Percentiles rank a stretch among this genome's conserved stretches.
Conservation (phyloP, 2,888 invertebrate genomes). For the Carcina quercana region DNA sequence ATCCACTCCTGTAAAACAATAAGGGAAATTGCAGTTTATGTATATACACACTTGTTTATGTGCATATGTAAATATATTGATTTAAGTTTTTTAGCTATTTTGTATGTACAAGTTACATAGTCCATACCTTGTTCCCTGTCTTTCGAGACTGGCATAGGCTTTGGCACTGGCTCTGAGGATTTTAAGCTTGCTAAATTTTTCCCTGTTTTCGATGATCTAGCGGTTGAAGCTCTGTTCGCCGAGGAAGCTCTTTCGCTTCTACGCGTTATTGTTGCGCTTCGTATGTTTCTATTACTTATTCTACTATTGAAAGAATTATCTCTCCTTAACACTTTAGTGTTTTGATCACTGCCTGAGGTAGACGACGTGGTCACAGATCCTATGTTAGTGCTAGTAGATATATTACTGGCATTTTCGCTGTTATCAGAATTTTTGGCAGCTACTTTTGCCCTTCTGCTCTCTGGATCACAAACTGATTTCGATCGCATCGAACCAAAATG, state of each 20-base stretch:
- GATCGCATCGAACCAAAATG: constrained; percentile 57
- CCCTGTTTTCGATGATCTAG: constrained; percentile 69
- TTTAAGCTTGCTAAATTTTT: constrained; percentile 64
- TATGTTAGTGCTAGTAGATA: constrained; percentile 56
- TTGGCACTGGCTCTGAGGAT: constrained; percentile 66
- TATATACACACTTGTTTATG: no score
- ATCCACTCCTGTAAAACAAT: constrained; percentile 79
- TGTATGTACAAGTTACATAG: neutral
- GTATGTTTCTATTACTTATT: constrained; percentile 52
- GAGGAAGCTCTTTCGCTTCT: constrained; percentile 62
- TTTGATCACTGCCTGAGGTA: constrained; percentile 63
- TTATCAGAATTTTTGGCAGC: constrained; percentile 50
- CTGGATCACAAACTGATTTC: constrained; percentile 67
- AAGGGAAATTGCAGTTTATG: constrained; percentile 5
- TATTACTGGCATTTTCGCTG: constrained; percentile 59
- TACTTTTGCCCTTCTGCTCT: constrained; percentile 43
- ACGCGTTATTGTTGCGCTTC: constrained; percentile 65
- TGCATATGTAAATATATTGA: no score
- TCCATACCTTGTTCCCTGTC: constrained; percentile 81
- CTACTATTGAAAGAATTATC: constrained; percentile 56
- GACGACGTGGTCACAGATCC: constrained; percentile 62
- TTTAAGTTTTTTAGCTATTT: no score
- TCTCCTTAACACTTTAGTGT: constrained; percentile 47
- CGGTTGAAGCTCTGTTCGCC: constrained; percentile 77
- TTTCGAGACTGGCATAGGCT: constrained; percentile 66